These are phyloP conservation scores for Zaprionus bogoriensis DNA, from an alignment of 2,888 invertebrate species.

Conservation along the genomic window DNA sequence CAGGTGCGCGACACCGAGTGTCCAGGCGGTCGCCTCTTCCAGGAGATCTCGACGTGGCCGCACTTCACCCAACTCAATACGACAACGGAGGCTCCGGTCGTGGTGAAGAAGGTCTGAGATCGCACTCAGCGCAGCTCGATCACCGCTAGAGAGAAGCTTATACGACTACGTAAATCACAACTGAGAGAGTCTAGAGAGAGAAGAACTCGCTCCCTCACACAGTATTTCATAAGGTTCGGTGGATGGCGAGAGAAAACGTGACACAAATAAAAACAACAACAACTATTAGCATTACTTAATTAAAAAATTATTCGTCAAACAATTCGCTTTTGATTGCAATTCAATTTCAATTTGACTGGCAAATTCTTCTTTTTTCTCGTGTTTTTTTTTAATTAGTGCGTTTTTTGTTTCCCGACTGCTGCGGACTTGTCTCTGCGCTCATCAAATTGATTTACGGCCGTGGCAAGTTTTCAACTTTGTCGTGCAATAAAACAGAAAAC, in stretches of 20 bases:
- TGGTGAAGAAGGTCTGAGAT: slow-evolving; percentile 23
- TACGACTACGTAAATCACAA: slow-evolving; percentile 3
- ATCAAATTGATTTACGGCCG: slow-evolving; percentile 40
- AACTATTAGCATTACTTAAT: slow-evolving; percentile 39
- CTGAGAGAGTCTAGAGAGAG: slow-evolving; percentile 2
- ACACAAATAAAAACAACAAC: slow-evolving; percentile 25
- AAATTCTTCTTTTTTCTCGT: slow-evolving; percentile 36
- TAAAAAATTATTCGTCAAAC: slow-evolving; percentile 28
- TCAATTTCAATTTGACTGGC: slow-evolving; percentile 10
- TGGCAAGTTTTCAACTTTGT: slow-evolving; percentile 32
- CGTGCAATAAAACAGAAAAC: slow-evolving; percentile 2
- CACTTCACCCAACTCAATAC: slow-evolving; percentile 83
- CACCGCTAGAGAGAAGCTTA: slow-evolving; percentile 24
- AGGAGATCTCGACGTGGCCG: slow-evolving; percentile 86
- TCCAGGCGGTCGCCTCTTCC: slow-evolving; percentile 86
- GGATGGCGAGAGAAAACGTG: slow-evolving; percentile 6
- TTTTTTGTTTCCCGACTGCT: slow-evolving; percentile 15
- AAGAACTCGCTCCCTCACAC: slow-evolving; percentile 2
- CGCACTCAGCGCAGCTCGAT: slow-evolving; percentile 2
- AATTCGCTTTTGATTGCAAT: slow-evolving; percentile 23
- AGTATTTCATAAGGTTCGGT: slow-evolving; percentile 26
- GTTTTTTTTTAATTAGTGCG: slow-evolving; percentile 39
- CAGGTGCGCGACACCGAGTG: slow-evolving; percentile 87
- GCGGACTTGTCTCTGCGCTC: slow-evolving; percentile 12
- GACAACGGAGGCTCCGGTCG: slow-evolving; percentile 18